Percentiles rank a stretch among this genome's conserved stretches.
phyloP scores from a whole-genome alignment of 92 coral and sea anemone genomes.

The Micromussa lordhowensis region DNA sequence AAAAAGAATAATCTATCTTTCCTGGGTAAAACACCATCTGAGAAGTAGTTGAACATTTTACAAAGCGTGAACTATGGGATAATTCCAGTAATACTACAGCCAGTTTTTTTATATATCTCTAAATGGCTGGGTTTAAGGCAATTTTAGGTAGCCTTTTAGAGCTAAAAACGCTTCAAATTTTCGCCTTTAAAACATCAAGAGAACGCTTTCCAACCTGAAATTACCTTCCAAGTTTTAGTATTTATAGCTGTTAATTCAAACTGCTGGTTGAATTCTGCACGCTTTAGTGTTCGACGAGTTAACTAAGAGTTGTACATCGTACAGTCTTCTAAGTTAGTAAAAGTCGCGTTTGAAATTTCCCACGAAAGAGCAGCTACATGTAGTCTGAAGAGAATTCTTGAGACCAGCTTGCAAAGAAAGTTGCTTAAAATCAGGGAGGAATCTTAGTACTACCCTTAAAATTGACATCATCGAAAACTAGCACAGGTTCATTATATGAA shows the following conservation, averaged over 20 bases:
- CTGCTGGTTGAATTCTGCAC: background rate
- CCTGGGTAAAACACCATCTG: constrained; percentile 8
- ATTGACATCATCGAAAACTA: background rate
- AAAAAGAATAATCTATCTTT: background rate
- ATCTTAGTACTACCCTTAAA: background rate
- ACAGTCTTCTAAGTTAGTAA: background rate
- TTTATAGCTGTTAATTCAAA: constrained; percentile 24
- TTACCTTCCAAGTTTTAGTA: constrained; percentile 24
- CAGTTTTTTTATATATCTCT: background rate
- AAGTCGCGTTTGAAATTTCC: background rate
- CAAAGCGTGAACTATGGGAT: background rate
- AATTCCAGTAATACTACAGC: background rate
- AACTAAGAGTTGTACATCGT: background rate
- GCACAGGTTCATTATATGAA: background rate
- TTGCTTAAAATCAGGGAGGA: background rate
- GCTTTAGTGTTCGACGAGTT: background rate
- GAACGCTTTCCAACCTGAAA: constrained; percentile 8
- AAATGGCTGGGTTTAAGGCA: constrained; percentile 32
- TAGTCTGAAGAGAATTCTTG: background rate
- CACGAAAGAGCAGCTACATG: background rate
- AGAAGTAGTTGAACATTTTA: constrained; percentile 8
- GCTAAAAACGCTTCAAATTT: constrained; percentile 28
- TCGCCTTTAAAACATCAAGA: constrained; percentile 8
- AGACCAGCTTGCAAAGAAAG: background rate
- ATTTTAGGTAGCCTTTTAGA: constrained; percentile 18